These are phyloP conservation scores for Hippocampus guttulatus DNA, from an alignment of 2,113 vertebrate species.

Conservation along the genomic window DNA sequence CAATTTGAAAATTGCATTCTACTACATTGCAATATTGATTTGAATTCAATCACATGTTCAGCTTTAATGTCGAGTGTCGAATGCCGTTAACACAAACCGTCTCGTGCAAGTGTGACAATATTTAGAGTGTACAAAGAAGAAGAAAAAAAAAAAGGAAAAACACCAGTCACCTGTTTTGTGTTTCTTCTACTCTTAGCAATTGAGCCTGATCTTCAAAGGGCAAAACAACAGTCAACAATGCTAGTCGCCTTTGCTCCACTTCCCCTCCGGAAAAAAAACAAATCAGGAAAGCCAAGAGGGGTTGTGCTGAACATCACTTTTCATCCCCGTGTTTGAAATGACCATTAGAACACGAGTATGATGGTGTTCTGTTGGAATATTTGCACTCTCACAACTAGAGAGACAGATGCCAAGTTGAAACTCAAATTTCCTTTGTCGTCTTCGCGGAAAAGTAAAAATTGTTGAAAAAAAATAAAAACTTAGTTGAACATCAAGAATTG, in stretches of 20 bases:
- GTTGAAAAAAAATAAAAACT: no score
- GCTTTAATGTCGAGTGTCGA: no score
- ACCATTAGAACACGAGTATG: conserved; percentile 27
- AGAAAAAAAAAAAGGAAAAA: conserved; percentile 2
- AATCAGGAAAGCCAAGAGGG: neutral
- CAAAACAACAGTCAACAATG: conserved; percentile 3
- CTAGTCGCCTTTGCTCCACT: neutral
- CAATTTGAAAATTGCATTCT: no score
- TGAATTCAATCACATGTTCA: no score
- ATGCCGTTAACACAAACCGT: conserved; percentile 8
- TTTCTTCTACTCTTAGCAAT: conserved; percentile 19
- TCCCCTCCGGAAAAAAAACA: neutral
- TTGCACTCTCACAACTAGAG: conserved; percentile 13
- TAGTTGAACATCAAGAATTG: no score
- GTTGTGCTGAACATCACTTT: conserved; percentile 22
- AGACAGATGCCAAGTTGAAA: conserved; percentile 31
- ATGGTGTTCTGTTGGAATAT: conserved; percentile 46
- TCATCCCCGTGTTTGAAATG: conserved; percentile 39
- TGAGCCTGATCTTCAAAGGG: conserved; percentile 38
- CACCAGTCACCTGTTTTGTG: conserved; percentile 43
- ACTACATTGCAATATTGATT: no score
- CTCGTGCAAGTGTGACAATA: conserved; percentile 12
- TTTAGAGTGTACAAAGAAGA: neutral
- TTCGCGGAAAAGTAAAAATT: no score
- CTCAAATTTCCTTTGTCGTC: neutral